Evolutionary conservation across 1,140 invertebrate genomes (phyloP).

Genomic region (Manduca sexta): DNA sequence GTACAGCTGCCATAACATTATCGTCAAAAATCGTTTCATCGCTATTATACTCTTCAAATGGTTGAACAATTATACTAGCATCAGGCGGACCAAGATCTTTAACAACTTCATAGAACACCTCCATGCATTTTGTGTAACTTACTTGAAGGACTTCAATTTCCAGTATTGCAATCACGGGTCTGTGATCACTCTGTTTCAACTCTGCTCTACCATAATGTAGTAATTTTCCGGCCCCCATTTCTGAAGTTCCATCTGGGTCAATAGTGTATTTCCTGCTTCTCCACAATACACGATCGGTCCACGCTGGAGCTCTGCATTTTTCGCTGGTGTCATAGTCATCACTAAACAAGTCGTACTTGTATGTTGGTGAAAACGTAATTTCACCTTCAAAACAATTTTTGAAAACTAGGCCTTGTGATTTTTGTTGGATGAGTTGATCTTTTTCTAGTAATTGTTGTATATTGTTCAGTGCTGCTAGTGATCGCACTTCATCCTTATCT

Average conservation of each 20-base stretch:
- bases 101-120: constrained; percentile 90
- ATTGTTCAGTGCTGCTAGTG: constrained; percentile 86
- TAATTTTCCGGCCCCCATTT: constrained; percentile 85
- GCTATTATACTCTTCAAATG: constrained; percentile 60
- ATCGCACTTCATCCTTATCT: constrained; percentile 95
- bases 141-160: constrained; percentile 90
- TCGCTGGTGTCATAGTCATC: constrained; percentile 99
- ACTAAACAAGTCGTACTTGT: constrained; percentile 99
- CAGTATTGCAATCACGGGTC: constrained; percentile 92
- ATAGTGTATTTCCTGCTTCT: constrained; percentile 82
- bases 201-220: constrained; percentile 94
- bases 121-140: constrained; percentile 80
- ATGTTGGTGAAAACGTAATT: constrained; percentile 96
- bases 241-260: constrained; percentile 77
- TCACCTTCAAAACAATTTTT: constrained; percentile 94
- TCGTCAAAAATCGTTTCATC: constrained; percentile 77
- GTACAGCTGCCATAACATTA: constrained; percentile 80
- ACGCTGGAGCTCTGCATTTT: constrained; percentile 96
- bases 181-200: constrained; percentile 98
- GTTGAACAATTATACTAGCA: constrained; percentile 91
- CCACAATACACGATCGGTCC: constrained; percentile 98
- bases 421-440: constrained; percentile 93
- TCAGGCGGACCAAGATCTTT: constrained; percentile 93
- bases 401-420: constrained; percentile 91
- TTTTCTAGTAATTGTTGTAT: constrained; percentile 84